Evolutionary conservation across 2,888 invertebrate species (phyloP), one percentile per base, ranked within the genome.

Genomic region (Mongoloraphidia duomilia): DNA sequence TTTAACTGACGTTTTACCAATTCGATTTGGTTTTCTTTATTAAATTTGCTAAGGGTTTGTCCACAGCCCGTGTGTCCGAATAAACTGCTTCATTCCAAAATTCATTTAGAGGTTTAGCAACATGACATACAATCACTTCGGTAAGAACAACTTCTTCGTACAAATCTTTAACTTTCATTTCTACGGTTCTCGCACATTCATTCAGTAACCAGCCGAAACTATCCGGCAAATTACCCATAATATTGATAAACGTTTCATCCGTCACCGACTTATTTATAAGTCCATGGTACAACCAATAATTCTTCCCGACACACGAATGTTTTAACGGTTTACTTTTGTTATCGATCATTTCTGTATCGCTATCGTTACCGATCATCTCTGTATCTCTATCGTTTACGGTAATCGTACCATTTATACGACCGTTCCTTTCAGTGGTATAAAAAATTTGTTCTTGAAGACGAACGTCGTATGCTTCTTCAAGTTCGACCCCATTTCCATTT

Each of bases 131-230:
- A 26, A 26, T 26, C 26, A 52, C 36, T 47, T 55, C 55, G 38
- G 53, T 48, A 41, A 26, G 39, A 9, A 52, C 41, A 44, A 53
- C 64, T 52, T 66, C 65, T 4, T 52, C 37, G 41, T 58, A 61
- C 6, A 66, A 52, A 38, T 62, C 60, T 47, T 57, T 57, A 8
- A 51, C 43, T 10, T 52, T 57, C 46, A 64, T 64, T 54, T 65
- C 64, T 5, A 58, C 52, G 37, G 65, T 58, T 46, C 63, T 54
- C 5, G 59, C 53, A 51, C 64, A 63, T 53, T 67, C 65, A 8
- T 57, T 57, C 9, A 66, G 53, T 33, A 65, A 43, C 17, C 61
- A 47, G 44, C 53, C 56, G 49, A 66, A 65, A 36, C 59, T 58
- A 26, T 50, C 46, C 1, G 64, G 60, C 44, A 61, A 56, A 38